Conservation (phyloP, 1,140 invertebrate species). For the Melitaea cinxia region DNA sequence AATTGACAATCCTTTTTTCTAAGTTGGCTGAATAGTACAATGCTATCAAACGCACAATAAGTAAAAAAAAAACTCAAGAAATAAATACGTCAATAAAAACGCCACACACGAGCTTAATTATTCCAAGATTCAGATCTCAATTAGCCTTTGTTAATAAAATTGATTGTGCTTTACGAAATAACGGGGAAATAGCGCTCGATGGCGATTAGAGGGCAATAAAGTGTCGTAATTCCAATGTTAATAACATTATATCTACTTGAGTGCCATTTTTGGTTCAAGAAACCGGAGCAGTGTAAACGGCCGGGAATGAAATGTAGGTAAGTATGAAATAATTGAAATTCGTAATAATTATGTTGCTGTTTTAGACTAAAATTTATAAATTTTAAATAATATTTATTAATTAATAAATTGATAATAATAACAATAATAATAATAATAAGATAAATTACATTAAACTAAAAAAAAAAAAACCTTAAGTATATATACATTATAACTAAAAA, state of each 20-base stretch:
- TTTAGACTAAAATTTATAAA: too few relatives aligned
- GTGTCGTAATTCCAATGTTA: conserved; percentile 67
- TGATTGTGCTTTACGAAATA: conserved; percentile 21
- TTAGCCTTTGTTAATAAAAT: conserved; percentile 25
- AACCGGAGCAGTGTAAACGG: conserved; percentile 38
- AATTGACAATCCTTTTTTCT: too few relatives aligned
- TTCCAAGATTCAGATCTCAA: conserved; percentile 19
- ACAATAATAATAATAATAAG: too few relatives aligned
- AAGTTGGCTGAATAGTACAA: too few relatives aligned
- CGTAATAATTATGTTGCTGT: too few relatives aligned
- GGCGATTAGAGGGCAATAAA: conserved; percentile 49
- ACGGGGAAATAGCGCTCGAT: conserved; percentile 5
- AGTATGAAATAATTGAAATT: conserved; percentile 16
- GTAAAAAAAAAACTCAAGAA: too few relatives aligned
- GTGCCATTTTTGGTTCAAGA: conserved; percentile 47
- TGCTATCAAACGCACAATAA: too few relatives aligned
- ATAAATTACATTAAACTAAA: too few relatives aligned
- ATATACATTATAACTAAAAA: too few relatives aligned
- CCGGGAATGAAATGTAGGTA: conserved; percentile 24
- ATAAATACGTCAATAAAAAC: not conserved
- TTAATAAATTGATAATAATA: too few relatives aligned
- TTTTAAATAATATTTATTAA: too few relatives aligned
- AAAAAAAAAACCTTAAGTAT: too few relatives aligned
- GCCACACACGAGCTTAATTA: not conserved
- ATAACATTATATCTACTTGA: conserved; percentile 63